These are phyloP conservation scores for Brachionus koreanus DNA, from an alignment of 1,140 invertebrate genomes.

Conservation along the genomic window DNA sequence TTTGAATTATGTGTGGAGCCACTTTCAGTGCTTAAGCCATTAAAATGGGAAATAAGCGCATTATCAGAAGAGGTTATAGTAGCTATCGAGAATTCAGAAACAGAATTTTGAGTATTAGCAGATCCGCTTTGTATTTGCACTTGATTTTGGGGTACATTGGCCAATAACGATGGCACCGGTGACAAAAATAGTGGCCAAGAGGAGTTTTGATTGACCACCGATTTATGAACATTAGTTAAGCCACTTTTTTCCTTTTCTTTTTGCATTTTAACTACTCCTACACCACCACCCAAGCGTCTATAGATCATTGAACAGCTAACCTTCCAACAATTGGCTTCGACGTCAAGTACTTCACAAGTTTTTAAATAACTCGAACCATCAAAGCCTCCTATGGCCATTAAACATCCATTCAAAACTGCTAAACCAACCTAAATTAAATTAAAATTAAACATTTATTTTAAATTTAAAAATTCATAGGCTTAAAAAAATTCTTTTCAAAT, in stretches of 20 bases:
- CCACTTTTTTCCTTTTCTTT: neutral
- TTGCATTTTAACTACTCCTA: constrained; percentile 63
- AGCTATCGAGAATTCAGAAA: neutral
- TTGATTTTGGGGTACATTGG: constrained; percentile 26
- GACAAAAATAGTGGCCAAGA: constrained; percentile 16
- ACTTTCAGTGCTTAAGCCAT: neutral
- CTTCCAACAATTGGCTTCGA: constrained; percentile 91
- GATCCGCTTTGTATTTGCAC: neutral
- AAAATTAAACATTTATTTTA: constrained; percentile 61
- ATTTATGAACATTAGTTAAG: neutral
- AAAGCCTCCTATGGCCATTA: constrained; percentile 81
- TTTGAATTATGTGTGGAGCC: too few species aligned
- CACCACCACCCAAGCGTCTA: constrained; percentile 86
- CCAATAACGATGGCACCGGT: constrained; percentile 3
- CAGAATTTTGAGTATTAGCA: neutral
- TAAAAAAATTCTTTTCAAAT: too few species aligned
- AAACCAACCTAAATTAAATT: constrained; percentile 66
- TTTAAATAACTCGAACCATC: constrained; percentile 96
- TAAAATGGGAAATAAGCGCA: neutral
- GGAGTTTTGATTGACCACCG: neutral
- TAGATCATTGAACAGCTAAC: constrained; percentile 97
- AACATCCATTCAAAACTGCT: constrained; percentile 90
- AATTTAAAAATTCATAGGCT: neutral
- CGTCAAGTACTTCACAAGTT: constrained; percentile 95
- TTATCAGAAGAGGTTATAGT: neutral